phyloP scores from a whole-genome alignment of 2,888 invertebrate species.

The Euplexia lucipara region DNA sequence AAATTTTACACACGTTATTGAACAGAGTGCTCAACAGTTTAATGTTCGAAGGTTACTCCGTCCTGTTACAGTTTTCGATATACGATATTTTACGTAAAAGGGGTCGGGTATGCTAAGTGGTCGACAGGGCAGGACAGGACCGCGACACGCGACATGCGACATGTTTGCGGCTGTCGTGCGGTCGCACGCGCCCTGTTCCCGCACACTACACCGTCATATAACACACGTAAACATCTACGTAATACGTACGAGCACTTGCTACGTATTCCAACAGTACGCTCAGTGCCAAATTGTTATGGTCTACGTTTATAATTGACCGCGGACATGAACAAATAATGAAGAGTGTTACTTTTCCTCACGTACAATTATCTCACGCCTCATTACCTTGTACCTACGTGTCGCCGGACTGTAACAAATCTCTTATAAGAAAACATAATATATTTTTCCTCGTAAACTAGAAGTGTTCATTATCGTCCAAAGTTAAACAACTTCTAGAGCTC shows the following conservation, averaged over 20 bases:
- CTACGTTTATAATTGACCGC: conserved; percentile 56
- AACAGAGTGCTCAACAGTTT: conserved; percentile 39
- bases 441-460: conserved; percentile 15
- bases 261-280: conserved; percentile 34
- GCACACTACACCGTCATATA: conserved; percentile 39
- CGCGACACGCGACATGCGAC: conserved; percentile 66
- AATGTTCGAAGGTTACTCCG: conserved; percentile 47
- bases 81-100: conserved; percentile 68
- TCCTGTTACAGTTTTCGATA: conserved; percentile 59
- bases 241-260: conserved; percentile 20
- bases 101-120: conserved; percentile 70
- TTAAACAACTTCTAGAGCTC: conserved; percentile 33
- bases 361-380: neutral
- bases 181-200: conserved; percentile 62
- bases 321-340: conserved; percentile 39
- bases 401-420: conserved; percentile 2
- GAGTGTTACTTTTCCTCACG: conserved; percentile 14
- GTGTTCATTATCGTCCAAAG: conserved; percentile 29
- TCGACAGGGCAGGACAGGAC: conserved; percentile 60
- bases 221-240: conserved; percentile 44
- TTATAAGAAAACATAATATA: conserved; percentile 22
- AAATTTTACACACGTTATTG: conserved; percentile 42
- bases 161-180: conserved; percentile 71
- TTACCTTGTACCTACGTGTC: conserved; percentile 4
- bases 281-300: conserved; percentile 56